These are phyloP conservation scores for Propithecus coquereli DNA, from an alignment of 2,113 vertebrate species.

Conservation along the genomic window DNA sequence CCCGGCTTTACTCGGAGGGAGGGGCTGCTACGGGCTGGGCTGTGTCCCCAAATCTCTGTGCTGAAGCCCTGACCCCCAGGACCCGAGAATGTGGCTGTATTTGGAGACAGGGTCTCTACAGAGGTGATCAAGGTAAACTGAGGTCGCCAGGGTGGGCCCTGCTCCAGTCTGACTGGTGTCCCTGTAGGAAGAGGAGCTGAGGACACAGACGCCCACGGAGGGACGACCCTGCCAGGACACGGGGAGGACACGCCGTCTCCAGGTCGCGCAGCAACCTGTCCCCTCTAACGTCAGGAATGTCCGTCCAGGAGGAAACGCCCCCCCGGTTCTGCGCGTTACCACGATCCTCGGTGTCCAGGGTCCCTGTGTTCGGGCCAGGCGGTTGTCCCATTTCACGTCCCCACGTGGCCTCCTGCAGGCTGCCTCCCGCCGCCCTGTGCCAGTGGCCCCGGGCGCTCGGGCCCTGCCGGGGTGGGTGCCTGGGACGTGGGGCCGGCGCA, in stretches of 20 bases:
- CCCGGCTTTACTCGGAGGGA: not conserved
- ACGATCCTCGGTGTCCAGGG: accelerated
- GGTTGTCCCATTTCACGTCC: not conserved
- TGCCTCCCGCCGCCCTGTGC: no score
- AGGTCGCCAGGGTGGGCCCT: no score
- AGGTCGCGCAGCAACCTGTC: no score
- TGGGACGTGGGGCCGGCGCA: accelerated
- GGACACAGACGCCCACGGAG: no score
- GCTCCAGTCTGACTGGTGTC: no score
- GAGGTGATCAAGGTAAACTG: not conserved
- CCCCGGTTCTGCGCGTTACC: accelerated
- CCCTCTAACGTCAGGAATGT: not conserved
- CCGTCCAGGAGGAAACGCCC: not conserved
- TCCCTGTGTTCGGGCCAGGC: not conserved
- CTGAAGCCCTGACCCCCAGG: not conserved
- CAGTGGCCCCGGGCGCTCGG: no score
- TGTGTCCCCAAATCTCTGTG: no score
- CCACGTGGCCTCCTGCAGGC: no score
- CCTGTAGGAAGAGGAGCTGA: no score
- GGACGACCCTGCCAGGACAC: not conserved
- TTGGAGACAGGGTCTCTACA: not conserved
- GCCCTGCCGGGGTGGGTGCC: accelerated
- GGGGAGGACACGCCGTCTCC: not conserved
- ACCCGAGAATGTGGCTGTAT: no score
- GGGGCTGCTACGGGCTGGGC: accelerated